phyloP scores from a whole-genome alignment of 2,797 vertebrate genomes.

The Xiphorhynchus erythropygius region DNA sequence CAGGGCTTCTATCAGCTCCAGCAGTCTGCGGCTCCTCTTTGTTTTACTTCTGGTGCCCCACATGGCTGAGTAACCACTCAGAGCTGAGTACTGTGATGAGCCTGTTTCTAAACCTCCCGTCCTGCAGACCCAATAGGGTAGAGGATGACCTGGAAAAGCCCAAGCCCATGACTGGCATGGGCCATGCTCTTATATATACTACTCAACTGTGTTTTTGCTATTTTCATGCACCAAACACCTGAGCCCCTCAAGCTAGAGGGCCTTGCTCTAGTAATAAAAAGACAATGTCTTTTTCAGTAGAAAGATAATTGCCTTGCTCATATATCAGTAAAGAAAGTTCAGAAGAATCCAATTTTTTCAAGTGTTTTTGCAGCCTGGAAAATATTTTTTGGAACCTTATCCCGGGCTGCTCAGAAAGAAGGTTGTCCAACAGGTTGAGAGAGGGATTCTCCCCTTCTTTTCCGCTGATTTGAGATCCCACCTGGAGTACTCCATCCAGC shows the following conservation, averaged over 20 bases:
- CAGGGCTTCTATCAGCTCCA: neutral
- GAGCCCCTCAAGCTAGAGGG: neutral
- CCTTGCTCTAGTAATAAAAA: neutral
- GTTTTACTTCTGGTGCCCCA: neutral
- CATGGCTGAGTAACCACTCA: neutral
- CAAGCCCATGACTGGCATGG: neutral
- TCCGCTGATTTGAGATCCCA: neutral
- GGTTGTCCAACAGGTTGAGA: neutral
- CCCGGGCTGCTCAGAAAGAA: neutral
- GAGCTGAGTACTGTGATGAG: neutral
- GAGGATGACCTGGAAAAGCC: neutral
- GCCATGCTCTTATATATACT: neutral
- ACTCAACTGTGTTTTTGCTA: neutral
- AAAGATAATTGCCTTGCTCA: neutral
- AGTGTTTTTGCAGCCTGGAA: neutral
- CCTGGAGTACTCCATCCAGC: neutral
- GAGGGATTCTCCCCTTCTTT: neutral
- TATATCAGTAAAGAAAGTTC: neutral
- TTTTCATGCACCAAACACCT: neutral
- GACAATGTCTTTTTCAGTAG: neutral
- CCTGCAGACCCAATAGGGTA: fast-evolving
- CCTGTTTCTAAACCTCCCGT: neutral
- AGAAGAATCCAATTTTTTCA: neutral
- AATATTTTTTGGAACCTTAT: neutral
- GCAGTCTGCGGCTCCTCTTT: neutral